Evolutionary conservation across 2,113 vertebrate genomes (phyloP), one percentile per base, ranked within the genome.

Genomic region (Sinosuthora webbiana): DNA sequence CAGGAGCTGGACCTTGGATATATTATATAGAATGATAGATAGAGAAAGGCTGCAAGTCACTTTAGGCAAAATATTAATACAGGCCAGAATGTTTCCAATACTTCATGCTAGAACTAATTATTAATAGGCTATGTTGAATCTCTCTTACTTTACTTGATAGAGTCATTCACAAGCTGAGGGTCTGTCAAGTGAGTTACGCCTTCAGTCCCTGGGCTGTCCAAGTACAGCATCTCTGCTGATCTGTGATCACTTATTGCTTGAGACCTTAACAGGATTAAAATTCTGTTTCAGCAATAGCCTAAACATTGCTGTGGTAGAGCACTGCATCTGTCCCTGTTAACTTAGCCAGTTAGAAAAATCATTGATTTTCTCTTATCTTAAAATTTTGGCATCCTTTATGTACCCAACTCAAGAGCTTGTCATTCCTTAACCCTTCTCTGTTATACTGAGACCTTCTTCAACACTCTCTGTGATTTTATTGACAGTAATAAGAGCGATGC

Each of bases 51-150:
- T 80, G 45, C 19, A 89, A 83, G 57, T 56, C 30, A 37, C 69
- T 89, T 79, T 9, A 49, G 60, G 75, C 39, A 49, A 64, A 78
- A 70, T 22, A 67, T 55, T 63, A 56, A 77, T 97, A 65, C 88
- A 93, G 35, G 49, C 37, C 52, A 41, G 50, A 47, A 62, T 63
- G 63, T 18, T 31, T 92, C 23, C 75, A 79, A 56, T 81, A 55
- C 17, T 94, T 96, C 59, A 41, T 68, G 63, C 44, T 76, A 17
- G 80, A 93, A 64, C 30, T 94, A 90, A 80, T 95, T 94, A 83
- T 94, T 93, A 92, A 77, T 80, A 77, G 94, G 30, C 28, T 39
- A 11, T 77, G 15, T 83, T 95, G 95, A 85, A 80, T 93, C 31
- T 92, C 20, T 28, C 19, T 28, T 75, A 49, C 85, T 77, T 89